Conservation (phyloP, 2,113 vertebrate species). For the Rhabdomys dilectus region DNA sequence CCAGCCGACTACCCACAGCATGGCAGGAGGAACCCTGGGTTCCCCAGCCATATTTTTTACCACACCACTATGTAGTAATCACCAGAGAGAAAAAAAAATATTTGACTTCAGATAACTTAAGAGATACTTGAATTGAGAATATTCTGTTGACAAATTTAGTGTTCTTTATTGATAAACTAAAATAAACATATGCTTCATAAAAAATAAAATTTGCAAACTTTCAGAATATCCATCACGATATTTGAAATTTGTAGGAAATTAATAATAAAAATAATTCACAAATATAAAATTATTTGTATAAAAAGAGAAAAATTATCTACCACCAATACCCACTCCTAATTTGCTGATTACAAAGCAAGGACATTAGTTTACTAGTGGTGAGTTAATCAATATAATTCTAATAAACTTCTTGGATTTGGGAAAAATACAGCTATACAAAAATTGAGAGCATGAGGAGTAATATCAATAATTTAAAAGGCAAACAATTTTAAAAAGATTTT, state of each 20-base stretch:
- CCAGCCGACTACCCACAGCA: no score
- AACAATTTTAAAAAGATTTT: not conserved
- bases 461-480: not conserved
- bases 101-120: not conserved
- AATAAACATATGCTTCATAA: not conserved
- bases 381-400: not conserved
- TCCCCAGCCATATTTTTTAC: no score
- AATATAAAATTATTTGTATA: not conserved
- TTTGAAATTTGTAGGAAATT: not conserved
- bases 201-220: not conserved
- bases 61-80: not conserved
- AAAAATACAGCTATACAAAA: not conserved
- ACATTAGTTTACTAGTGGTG: not conserved
- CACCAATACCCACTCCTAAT: not conserved
- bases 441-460: not conserved
- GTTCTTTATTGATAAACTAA: not conserved
- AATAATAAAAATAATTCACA: not conserved
- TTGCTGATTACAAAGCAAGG: not conserved
- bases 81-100: not conserved
- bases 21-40: no score
- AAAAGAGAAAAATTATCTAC: not conserved
- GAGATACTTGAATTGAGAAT: not conserved
- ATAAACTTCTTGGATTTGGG: not conserved
- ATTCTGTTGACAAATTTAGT: not conserved
- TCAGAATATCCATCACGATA: not conserved